These are phyloP conservation scores for Callosobruchus maculatus DNA, from an alignment of 2,888 invertebrate species.

Conservation along the genomic window DNA sequence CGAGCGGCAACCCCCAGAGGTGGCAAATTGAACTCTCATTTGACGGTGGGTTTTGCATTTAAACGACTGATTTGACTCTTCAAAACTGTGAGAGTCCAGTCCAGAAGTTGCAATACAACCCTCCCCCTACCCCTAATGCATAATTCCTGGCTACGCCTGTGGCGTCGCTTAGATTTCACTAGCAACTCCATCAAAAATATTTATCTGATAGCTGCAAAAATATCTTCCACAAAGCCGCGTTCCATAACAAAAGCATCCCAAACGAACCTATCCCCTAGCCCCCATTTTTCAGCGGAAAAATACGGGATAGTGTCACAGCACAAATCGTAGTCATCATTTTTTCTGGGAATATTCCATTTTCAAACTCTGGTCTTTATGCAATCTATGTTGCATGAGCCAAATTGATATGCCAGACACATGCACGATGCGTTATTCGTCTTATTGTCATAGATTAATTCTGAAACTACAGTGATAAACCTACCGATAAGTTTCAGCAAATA, in stretches of 20 bases:
- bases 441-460: not conserved
- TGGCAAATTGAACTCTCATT: too few relatives aligned
- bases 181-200: not conserved
- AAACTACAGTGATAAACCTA: too few relatives aligned
- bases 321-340: not conserved
- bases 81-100: too few relatives aligned
- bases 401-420: not conserved
- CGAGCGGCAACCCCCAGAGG: too few relatives aligned
- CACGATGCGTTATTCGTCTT: not conserved
- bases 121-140: too few relatives aligned
- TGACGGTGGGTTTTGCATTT: too few relatives aligned
- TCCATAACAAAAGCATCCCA: not conserved
- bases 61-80: too few relatives aligned
- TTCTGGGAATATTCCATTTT: not conserved
- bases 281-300: not conserved
- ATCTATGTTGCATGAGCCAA: not conserved
- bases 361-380: not conserved
- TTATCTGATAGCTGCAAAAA: not conserved
- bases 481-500: too few relatives aligned
- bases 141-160: too few relatives aligned
- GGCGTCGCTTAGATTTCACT: not conserved
- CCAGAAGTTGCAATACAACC: too few relatives aligned
- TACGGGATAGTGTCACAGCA: not conserved
- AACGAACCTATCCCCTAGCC: not conserved
- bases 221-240: not conserved